Percentiles rank a stretch among this genome's conserved stretches.
Evolutionary conservation across 2,797 vertebrate species (phyloP).

Genomic region (Karalla daura): DNA sequence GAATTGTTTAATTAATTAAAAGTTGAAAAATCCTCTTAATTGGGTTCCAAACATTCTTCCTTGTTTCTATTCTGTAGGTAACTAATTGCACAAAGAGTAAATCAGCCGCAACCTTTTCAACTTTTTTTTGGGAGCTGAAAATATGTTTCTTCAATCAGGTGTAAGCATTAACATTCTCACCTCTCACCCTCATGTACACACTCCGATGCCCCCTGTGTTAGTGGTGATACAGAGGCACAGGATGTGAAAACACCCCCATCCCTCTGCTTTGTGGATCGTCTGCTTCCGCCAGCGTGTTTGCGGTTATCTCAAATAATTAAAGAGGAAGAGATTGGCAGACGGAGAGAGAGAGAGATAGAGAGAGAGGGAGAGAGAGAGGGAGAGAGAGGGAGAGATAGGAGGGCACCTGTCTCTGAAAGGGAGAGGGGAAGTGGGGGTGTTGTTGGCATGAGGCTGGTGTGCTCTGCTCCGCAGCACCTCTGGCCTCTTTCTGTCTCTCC

Average conservation of each 20-base stretch:
- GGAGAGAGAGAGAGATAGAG: slow-evolving; percentile 12
- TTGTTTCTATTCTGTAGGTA: background rate
- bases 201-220: slow-evolving; percentile 30
- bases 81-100: background rate
- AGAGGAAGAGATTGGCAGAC: slow-evolving; percentile 45
- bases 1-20: no score
- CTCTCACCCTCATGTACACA: background rate
- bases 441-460: slow-evolving; percentile 70
- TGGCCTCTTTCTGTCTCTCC: slow-evolving; percentile 66
- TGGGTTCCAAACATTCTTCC: background rate
- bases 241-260: slow-evolving; percentile 57
- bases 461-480: slow-evolving; percentile 68
- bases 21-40: no score
- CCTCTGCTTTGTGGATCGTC: slow-evolving; percentile 44
- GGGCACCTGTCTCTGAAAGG: slow-evolving; percentile 49
- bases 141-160: background rate
- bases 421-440: slow-evolving; percentile 5
- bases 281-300: slow-evolving; percentile 61
- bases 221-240: slow-evolving; percentile 35
- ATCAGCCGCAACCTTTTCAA: background rate
- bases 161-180: background rate
- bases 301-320: slow-evolving; percentile 74
- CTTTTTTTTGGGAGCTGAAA: background rate
- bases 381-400: slow-evolving; percentile 13
- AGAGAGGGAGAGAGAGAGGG: slow-evolving; percentile 41